Percentiles rank a stretch among this genome's conserved stretches.
These are phyloP conservation scores for Morpho helenor DNA, from an alignment of 2,888 invertebrate species.

Conservation along the genomic window DNA sequence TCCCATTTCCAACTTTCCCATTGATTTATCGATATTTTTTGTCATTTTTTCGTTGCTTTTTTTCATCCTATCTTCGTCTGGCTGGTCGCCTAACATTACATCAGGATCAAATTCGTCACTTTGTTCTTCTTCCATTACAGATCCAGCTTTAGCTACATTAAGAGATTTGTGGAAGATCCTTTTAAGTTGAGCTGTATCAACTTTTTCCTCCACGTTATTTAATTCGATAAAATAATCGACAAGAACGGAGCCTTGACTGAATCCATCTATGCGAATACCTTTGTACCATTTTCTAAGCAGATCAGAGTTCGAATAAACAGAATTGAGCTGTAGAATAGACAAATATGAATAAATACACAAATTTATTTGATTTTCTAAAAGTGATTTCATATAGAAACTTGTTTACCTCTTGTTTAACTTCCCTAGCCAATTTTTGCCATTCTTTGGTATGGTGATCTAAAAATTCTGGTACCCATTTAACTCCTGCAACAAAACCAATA, in stretches of 20 bases:
- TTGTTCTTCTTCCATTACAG: constrained; percentile 49
- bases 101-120: constrained; percentile 58
- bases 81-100: constrained; percentile 69
- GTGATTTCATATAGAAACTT: background rate
- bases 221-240: constrained; percentile 94
- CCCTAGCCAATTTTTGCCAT: constrained; percentile 90
- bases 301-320: constrained; percentile 87
- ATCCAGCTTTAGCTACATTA: constrained; percentile 69
- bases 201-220: constrained; percentile 84
- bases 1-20: constrained; percentile 86
- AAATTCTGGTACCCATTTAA: constrained; percentile 91
- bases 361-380: background rate
- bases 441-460: constrained; percentile 92
- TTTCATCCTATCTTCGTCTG: constrained; percentile 67
- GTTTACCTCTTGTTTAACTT: constrained; percentile 87
- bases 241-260: constrained; percentile 91
- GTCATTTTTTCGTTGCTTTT: constrained; percentile 71
- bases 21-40: constrained; percentile 74
- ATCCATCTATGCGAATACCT: constrained; percentile 91
- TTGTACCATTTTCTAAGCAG: constrained; percentile 89
- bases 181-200: constrained; percentile 86
- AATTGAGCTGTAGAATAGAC: constrained; percentile 83
- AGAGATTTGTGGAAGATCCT: constrained; percentile 83
- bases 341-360: constrained; percentile 29
- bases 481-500: constrained; percentile 54